Conservation (phyloP, 2,888 invertebrate species). For the Agelastica alni region DNA sequence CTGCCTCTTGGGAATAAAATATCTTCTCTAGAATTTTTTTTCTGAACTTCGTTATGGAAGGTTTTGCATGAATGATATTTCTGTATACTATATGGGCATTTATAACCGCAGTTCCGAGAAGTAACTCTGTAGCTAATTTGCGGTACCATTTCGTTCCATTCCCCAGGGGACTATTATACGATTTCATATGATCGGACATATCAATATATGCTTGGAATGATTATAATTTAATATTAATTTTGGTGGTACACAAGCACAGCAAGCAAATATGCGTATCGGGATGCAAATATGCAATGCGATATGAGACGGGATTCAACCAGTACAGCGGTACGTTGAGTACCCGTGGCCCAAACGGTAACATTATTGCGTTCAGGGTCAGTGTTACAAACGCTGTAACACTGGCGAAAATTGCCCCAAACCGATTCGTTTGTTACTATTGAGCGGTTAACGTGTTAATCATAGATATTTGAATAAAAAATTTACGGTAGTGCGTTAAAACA, state of each 20-base stretch:
- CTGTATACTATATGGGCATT: slow-evolving; percentile 1
- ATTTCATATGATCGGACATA: too few relatives aligned
- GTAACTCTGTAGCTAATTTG: too few relatives aligned
- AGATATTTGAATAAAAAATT: too few relatives aligned
- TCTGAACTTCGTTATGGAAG: slow-evolving; percentile 3
- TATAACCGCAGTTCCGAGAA: slow-evolving; percentile 1
- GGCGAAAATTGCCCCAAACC: background rate
- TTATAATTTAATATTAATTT: too few relatives aligned
- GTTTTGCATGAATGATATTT: background rate
- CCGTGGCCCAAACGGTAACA: background rate
- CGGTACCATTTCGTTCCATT: too few relatives aligned
- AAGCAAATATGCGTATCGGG: too few relatives aligned
- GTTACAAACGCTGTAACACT: background rate
- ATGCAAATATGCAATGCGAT: background rate
- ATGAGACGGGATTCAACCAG: background rate
- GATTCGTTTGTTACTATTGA: too few relatives aligned
- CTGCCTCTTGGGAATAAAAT: slow-evolving; percentile 3
- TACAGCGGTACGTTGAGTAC: background rate
- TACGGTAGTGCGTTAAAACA: too few relatives aligned
- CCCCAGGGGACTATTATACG: too few relatives aligned
- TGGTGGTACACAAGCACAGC: too few relatives aligned
- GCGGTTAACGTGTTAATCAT: too few relatives aligned
- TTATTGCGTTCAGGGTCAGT: background rate
- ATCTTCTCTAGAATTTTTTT: background rate
- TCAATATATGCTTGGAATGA: too few relatives aligned